Evolutionary conservation across 2,113 vertebrate species (phyloP).

Genomic region (Lota lota): DNA sequence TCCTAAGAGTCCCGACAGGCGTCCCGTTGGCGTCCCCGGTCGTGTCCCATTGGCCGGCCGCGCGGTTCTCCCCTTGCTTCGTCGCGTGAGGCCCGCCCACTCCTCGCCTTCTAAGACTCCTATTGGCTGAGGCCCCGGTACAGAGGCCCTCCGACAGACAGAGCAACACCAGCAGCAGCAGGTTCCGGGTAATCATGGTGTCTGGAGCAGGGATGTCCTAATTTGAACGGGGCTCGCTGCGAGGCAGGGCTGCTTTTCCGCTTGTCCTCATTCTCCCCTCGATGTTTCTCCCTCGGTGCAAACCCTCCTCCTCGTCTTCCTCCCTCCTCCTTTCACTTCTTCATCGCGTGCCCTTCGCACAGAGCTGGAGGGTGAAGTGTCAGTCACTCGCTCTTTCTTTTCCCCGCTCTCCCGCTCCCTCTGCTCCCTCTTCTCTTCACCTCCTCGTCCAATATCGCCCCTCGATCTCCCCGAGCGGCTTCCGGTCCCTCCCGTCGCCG

Average conservation of each 20-base stretch:
- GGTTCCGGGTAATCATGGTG: constrained; percentile 68
- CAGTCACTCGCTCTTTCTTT: constrained; percentile 47
- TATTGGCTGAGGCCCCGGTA: constrained; percentile 38
- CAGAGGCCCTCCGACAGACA: constrained; percentile 61
- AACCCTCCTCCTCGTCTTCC: constrained; percentile 59
- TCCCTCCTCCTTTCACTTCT: constrained; percentile 48
- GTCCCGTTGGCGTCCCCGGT: constrained; percentile 54
- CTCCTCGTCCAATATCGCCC: constrained; percentile 24
- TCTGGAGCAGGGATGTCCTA: constrained; percentile 55
- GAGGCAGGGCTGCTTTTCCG: constrained; percentile 65
- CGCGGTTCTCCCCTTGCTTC: constrained; percentile 52
- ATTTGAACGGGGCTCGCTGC: constrained; percentile 58
- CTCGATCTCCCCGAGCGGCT: background rate
- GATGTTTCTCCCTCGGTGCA: constrained; percentile 28
- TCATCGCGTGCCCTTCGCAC: constrained; percentile 54
- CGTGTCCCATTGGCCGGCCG: constrained; percentile 58
- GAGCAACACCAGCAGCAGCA: constrained; percentile 63
- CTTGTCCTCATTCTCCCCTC: constrained; percentile 71
- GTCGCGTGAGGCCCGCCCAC: constrained; percentile 39
- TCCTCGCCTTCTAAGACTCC: constrained; percentile 65
- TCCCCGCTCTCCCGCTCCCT: constrained; percentile 54
- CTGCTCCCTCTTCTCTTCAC: constrained; percentile 33
- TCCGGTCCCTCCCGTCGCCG: background rate
- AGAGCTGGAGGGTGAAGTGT: constrained; percentile 57
- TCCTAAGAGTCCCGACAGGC: constrained; percentile 61